Evolutionary conservation across 2,797 vertebrate species (phyloP).

Genomic region (Acanthis flammea): DNA sequence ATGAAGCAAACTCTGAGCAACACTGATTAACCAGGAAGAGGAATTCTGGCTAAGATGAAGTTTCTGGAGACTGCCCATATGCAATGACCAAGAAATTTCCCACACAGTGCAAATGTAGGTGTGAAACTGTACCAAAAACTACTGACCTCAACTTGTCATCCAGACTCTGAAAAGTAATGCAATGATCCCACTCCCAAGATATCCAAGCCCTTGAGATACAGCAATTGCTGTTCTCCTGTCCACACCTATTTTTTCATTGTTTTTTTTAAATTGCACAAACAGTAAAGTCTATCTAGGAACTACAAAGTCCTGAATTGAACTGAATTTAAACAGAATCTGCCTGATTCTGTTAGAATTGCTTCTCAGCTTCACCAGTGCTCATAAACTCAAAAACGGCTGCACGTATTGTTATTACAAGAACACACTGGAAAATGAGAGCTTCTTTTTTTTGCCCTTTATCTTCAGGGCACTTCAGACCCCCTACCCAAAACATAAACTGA

Average conservation of each 20-base stretch:
- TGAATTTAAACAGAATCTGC: neutral
- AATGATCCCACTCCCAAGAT: neutral
- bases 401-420: neutral
- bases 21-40: neutral
- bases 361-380: neutral
- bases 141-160: neutral
- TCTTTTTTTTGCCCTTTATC: neutral
- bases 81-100: neutral
- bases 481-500: neutral
- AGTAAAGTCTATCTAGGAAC: neutral
- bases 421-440: neutral
- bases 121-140: neutral
- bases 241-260: rapidly evolving
- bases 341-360: neutral
- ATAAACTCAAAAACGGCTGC: neutral
- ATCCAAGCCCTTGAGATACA: rapidly evolving
- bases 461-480: neutral
- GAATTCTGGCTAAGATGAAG: neutral
- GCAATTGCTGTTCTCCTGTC: neutral
- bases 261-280: neutral
- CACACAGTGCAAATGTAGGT: neutral
- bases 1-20: neutral
- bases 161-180: neutral
- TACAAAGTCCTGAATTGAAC: neutral
- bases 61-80: neutral